These are phyloP conservation scores for Cheilosia impressa DNA, from an alignment of 2,888 invertebrate species.

Conservation along the genomic window DNA sequence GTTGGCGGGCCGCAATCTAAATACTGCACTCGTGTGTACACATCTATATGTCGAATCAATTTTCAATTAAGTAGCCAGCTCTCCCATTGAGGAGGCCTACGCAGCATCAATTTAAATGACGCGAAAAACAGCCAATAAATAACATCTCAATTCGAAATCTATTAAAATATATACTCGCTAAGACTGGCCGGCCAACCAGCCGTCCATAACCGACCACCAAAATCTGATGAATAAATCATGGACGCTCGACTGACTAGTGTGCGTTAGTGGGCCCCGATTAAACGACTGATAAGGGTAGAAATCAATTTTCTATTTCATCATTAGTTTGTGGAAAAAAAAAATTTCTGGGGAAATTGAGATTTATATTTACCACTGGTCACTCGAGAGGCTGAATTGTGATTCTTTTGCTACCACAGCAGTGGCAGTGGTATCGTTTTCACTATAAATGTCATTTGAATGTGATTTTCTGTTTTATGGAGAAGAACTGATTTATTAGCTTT, in stretches of 20 bases:
- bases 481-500: conserved; percentile 59
- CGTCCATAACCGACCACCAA: conserved; percentile 14
- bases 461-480: conserved; percentile 19
- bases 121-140: conserved; percentile 66
- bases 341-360: background rate
- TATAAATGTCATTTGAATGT: conserved; percentile 35
- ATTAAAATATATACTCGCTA: conserved; percentile 53
- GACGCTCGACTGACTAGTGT: conserved; percentile 25
- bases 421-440: conserved; percentile 37
- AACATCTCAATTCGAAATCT: conserved; percentile 66
- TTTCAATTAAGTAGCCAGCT: conserved; percentile 51
- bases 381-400: conserved; percentile 34
- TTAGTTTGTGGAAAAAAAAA: background rate
- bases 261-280: conserved; percentile 47
- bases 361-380: conserved; percentile 14
- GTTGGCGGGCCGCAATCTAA: conserved; percentile 6
- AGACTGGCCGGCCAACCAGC: conserved; percentile 23
- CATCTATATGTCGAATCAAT: conserved; percentile 35
- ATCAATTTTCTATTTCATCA: conserved; percentile 37
- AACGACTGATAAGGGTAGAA: conserved; percentile 57
- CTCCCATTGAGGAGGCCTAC: conserved; percentile 58
- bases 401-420: background rate
- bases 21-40: background rate
- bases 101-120: conserved; percentile 61
- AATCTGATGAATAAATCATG: conserved; percentile 67